Base-by-base conservation (phyloP, 1,140 invertebrate genomes). In the Stenopsyche tienmushanensis region DNA sequence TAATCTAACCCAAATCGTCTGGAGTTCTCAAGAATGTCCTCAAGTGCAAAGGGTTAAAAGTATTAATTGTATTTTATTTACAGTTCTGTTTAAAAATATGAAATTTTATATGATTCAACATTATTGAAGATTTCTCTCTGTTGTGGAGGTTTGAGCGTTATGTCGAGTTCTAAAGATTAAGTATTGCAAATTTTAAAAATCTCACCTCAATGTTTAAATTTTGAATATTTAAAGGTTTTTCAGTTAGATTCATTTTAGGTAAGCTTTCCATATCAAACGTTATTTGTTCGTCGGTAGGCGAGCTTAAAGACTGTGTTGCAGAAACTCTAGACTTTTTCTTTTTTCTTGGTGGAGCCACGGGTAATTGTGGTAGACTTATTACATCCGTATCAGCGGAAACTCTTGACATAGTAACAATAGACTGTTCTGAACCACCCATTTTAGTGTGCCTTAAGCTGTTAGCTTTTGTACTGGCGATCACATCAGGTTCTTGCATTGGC, bases 381-480 rank as follows among this genome's bases (percentile, higher is more conserved):
- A 72, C 73, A 69, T 72, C 55, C 63, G 69, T 62, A 62, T 69
- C 57, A 49, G 44, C 47, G 9, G 55, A 49, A 21, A 65, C n/a
- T 24, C 63, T 41, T 3, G 65, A 73, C 63, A 77, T 72, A 13
- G 77, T 74, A 57, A 78, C 78, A 24, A 76, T 74, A 52, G 45
- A 66, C 59, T 73, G 71, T 71, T 74, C 5, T 66, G 64, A 57
- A 7, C 76, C 74, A 44, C 73, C 72, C 9, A 72, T 75, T 72
- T 82, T 79, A 3, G 73, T 77, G 62, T 81, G 78, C 65, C 83
- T 83, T 69, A 84, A 72, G 64, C 79, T 80, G 72, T 79, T 80
- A 20, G 84, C 85, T 80, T 96, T 96, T 59, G 94, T 94, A 78
- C 94, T 96, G 50, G 92, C 91, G 64, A 97, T 93, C 70, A 97